Percentiles rank a stretch among this genome's conserved stretches.
Evolutionary conservation across 2,113 vertebrate species (phyloP).

Genomic region (Mungos mungo): DNA sequence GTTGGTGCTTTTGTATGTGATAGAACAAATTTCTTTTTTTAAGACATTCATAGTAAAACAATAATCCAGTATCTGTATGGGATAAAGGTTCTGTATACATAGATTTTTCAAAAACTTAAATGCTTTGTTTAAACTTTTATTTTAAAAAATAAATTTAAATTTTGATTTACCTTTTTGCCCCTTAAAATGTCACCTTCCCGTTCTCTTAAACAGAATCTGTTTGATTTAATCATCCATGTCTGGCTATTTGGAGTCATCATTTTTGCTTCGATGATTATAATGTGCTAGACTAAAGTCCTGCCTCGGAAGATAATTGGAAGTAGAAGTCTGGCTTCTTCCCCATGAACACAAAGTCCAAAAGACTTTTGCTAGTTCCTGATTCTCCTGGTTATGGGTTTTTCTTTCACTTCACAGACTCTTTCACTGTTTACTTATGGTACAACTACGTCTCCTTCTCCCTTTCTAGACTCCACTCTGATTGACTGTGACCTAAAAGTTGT

Average conservation of each 20-base stretch:
- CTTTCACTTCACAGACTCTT: not conserved
- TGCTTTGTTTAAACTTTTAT: not conserved
- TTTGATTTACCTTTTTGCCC: not conserved
- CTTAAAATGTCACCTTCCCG: not conserved
- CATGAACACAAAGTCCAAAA: not conserved
- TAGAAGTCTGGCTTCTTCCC: not conserved
- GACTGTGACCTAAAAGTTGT: not conserved
- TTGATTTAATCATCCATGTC: not conserved
- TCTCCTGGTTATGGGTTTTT: not conserved
- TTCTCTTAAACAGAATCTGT: conserved; percentile 23
- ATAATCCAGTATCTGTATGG: not conserved
- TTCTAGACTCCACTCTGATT: not conserved
- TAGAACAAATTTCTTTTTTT: not conserved
- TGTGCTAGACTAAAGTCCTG: not conserved
- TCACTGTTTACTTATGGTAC: not conserved
- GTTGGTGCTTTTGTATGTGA: not conserved
- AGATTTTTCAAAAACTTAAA: not conserved
- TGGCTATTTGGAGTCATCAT: not conserved
- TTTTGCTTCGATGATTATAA: not conserved
- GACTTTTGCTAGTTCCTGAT: not conserved
- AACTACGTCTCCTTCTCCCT: not conserved
- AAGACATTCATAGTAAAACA: not conserved
- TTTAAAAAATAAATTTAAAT: conserved; percentile 5
- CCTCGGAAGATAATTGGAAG: not conserved
- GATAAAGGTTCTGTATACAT: not conserved